Evolutionary conservation across 2,888 invertebrate genomes (phyloP).

Genomic region (Parascotia fuliginaria): DNA sequence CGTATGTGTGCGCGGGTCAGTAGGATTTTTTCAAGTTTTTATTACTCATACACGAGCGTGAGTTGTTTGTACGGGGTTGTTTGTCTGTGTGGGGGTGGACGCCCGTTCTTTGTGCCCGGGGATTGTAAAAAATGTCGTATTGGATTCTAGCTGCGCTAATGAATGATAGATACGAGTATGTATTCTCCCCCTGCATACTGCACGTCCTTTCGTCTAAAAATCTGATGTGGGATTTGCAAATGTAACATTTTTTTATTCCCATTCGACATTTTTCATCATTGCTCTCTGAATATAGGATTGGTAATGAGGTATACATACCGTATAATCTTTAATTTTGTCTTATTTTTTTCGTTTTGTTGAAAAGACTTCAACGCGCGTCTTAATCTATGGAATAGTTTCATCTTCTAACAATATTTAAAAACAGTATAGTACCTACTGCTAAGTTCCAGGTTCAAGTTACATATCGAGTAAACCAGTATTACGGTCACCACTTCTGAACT

Average conservation of each 20-base stretch:
- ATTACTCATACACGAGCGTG: conserved; percentile 53
- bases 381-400: neutral
- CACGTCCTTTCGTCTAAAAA: conserved; percentile 63
- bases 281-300: conserved; percentile 41
- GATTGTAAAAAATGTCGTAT: conserved; percentile 86
- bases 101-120: conserved; percentile 83
- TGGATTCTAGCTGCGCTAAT: conserved; percentile 84
- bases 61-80: conserved; percentile 62
- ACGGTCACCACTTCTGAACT: no score
- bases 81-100: conserved; percentile 68
- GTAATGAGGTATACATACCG: conserved; percentile 21
- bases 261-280: conserved; percentile 47
- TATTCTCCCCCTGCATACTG: conserved; percentile 60
- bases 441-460: no score
- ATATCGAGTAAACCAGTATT: no score
- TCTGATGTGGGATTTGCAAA: conserved; percentile 72
- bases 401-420: no score
- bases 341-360: conserved; percentile 29
- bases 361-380: conserved; percentile 55
- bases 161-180: conserved; percentile 82
- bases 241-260: conserved; percentile 46
- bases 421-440: no score
- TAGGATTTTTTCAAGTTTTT: conserved; percentile 83
- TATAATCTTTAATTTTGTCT: neutral
- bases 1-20: conserved; percentile 78